Percentiles rank a stretch among this genome's conserved stretches.
phyloP scores from a whole-genome alignment of 2,888 invertebrate species.

The Pterobdella sp. region DNA sequence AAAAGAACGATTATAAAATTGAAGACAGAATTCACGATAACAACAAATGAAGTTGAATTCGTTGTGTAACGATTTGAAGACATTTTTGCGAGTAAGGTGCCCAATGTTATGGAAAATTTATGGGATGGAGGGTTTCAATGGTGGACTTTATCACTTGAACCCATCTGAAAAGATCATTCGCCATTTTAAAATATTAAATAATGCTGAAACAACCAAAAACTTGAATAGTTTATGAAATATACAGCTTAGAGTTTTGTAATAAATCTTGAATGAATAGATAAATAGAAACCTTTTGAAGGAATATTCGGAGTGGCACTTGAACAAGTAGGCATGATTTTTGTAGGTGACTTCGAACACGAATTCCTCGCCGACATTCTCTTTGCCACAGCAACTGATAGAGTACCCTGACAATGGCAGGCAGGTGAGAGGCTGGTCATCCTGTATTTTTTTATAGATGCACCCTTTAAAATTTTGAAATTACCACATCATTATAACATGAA shows the following conservation, averaged over 20 bases:
- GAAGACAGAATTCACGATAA: no score
- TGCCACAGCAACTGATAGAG: conserved; percentile 70
- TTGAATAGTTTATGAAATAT: not conserved
- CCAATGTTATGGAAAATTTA: no score
- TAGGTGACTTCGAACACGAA: conserved; percentile 94
- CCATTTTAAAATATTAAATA: not conserved
- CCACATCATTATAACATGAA: no score
- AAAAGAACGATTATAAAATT: no score
- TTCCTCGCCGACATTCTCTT: conserved; percentile 77
- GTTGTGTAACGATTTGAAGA: no score
- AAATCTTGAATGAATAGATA: not conserved
- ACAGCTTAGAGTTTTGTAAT: not conserved
- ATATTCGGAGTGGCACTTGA: conserved; percentile 88
- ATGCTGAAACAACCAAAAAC: not conserved
- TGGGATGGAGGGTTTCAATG: conserved; percentile 24
- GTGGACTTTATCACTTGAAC: conserved; percentile 56
- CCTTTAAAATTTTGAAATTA: no score
- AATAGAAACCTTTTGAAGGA: conserved; percentile 73
- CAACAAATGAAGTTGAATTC: no score
- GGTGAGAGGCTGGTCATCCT: conserved; percentile 83
- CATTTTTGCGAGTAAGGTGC: no score
- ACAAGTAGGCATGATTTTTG: conserved; percentile 95
- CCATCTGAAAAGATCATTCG: conserved; percentile 37
- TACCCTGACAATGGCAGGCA: conserved; percentile 88
- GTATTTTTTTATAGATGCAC: conserved; percentile 32